Evolutionary conservation across 2,113 vertebrate genomes (phyloP).

Genomic region (Ophiodon elongatus): DNA sequence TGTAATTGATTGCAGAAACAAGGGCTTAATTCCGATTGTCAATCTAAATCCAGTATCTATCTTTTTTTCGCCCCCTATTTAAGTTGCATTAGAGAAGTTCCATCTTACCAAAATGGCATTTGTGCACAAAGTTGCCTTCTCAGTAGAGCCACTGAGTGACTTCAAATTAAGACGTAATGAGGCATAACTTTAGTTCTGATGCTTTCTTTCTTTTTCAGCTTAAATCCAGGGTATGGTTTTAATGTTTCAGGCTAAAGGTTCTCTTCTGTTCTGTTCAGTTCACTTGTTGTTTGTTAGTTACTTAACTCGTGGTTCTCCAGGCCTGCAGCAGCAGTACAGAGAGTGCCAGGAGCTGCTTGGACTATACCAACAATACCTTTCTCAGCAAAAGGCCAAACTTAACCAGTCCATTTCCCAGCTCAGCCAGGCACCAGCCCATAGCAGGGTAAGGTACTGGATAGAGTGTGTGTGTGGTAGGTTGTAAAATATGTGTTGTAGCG

Average conservation of each 20-base stretch:
- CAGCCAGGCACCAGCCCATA: constrained; percentile 80
- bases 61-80: constrained; percentile 19
- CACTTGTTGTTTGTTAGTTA: constrained; percentile 53
- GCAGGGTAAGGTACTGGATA: constrained; percentile 88
- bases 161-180: neutral
- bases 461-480: neutral
- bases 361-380: constrained; percentile 96
- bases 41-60: constrained; percentile 35
- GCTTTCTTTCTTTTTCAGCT: neutral
- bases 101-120: constrained; percentile 11
- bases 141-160: neutral
- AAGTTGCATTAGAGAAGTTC: constrained; percentile 13
- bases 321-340: constrained; percentile 93
- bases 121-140: constrained; percentile 17
- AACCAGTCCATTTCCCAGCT: constrained; percentile 89
- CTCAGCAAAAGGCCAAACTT: constrained; percentile 93
- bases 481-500: neutral
- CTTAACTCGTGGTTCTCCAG: constrained; percentile 88
- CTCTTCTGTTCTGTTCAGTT: constrained; percentile 6
- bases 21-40: constrained; percentile 57
- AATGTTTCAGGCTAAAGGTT: neutral
- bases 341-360: constrained; percentile 96
- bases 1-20: constrained; percentile 57
- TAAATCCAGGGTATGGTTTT: constrained; percentile 20
- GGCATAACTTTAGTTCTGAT: neutral